Evolutionary conservation across 2,113 vertebrate species (phyloP), one percentile per base, ranked within the genome.

Genomic region (Hylia prasina): DNA sequence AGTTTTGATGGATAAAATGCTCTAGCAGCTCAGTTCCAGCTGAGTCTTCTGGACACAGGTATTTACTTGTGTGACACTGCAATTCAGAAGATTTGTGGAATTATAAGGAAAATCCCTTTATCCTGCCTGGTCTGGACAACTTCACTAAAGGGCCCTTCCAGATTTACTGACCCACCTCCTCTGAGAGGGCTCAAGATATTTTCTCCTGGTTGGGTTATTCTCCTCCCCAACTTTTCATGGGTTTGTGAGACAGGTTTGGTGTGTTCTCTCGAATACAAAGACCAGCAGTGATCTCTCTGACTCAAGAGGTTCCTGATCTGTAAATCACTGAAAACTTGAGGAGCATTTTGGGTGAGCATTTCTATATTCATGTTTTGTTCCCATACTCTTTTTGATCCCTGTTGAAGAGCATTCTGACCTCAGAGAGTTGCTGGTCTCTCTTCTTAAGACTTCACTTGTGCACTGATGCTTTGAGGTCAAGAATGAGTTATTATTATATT

Each of bases 201-300:
- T 66, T 69, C 17, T 73, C 6, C 57, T 73, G 28, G 7, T 1
- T 58, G 50, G 4, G 13, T 33, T 76, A 40, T 65, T 76, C 18
- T 92, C 10, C 21, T 83, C 13, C 4, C 15, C 14, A 40, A 0
- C 0, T 31, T 80, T 89, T 57, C 1, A 0, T 11, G 35, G 11
- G 10, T 83, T 68, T 61, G 7, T 54, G 16, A 57, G 42, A 42
- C 21, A 82, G 39, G 11, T n/a, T 86, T 65, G 21, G 5, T 54
- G 37, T 86, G 72, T 88, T 47, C 18, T 51, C 21, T 82, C 7
- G 51, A 66, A 54, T 11, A 8, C 20, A 25, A 92, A 64, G 27
- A 76, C 21, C 40, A 69, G 40, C 37, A 37, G 10, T 37, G 8
- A 25, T 69, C 4, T 50, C 16, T 71, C 63, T 82, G 24, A 37